These are phyloP conservation scores for Rotaria sp. DNA, from an alignment of 2,888 invertebrate species.

Conservation along the genomic window DNA sequence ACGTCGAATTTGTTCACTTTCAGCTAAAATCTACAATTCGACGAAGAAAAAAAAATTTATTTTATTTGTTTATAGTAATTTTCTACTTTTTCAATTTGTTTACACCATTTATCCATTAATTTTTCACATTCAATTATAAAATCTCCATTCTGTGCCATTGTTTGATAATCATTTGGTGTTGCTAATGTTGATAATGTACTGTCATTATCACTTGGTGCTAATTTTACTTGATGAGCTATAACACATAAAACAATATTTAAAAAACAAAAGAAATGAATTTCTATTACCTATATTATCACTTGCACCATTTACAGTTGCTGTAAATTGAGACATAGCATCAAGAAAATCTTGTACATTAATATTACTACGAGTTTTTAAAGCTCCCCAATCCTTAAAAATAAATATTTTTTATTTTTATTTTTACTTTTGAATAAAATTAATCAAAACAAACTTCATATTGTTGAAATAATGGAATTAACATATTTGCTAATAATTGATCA, in stretches of 20 bases:
- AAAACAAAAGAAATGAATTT: neutral
- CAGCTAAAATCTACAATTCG: conserved; percentile 50
- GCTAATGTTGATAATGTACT: conserved; percentile 49
- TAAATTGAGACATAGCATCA: conserved; percentile 53
- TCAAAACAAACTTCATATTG: conserved; percentile 49
- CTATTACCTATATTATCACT: conserved; percentile 49
- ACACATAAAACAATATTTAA: neutral
- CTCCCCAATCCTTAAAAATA: conserved; percentile 50
- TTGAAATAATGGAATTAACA: conserved; percentile 73
- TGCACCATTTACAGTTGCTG: conserved; percentile 49
- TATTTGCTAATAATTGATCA: conserved; percentile 76
- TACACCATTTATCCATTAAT: conserved; percentile 53
- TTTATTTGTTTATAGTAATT: neutral
- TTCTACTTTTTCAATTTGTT: conserved; percentile 53
- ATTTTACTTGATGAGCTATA: conserved; percentile 49
- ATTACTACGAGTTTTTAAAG: conserved; percentile 46
- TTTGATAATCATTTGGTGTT: conserved; percentile 51
- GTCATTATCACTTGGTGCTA: conserved; percentile 51
- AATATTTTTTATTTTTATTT: neutral
- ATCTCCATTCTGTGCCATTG: conserved; percentile 52
- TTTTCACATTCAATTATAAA: conserved; percentile 53
- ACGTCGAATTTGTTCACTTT: conserved; percentile 56
- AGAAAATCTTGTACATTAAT: conserved; percentile 53
- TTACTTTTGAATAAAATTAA: neutral
- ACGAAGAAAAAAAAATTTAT: too few relatives aligned